Evolutionary conservation across 2,888 invertebrate species (phyloP).

Genomic region (Priocnemis perturbator): DNA sequence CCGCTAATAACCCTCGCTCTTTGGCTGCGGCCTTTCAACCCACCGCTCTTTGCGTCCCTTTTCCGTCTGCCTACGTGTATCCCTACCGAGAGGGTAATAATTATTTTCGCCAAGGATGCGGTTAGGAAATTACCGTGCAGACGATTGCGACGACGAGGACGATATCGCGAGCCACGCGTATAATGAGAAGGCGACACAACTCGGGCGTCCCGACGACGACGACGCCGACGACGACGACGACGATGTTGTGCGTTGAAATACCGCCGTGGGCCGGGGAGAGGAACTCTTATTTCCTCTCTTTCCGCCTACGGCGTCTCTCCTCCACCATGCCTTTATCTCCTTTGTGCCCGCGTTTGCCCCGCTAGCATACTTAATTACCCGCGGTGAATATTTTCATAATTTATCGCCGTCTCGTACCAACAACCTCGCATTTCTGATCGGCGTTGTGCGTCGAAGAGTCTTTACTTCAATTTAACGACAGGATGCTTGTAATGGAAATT

Average conservation of each 20-base stretch:
- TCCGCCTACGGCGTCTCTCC: slow-evolving; percentile 1
- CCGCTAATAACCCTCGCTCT: slow-evolving; percentile 62
- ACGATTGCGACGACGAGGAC: slow-evolving; percentile 23
- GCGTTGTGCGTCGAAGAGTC: no score
- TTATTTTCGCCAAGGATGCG: slow-evolving; percentile 56
- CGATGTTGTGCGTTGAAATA: slow-evolving; percentile 38
- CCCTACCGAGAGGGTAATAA: slow-evolving; percentile 53
- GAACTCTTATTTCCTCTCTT: slow-evolving; percentile 30
- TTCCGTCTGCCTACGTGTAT: neutral
- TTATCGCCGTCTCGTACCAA: no score
- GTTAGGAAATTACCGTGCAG: slow-evolving; percentile 61
- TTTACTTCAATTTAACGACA: no score
- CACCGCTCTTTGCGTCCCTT: no score
- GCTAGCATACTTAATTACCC: slow-evolving; percentile 1
- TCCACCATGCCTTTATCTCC: slow-evolving; percentile 12
- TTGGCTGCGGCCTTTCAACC: slow-evolving; percentile 9
- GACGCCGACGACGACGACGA: no score
- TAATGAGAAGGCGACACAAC: slow-evolving; percentile 36
- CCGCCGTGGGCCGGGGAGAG: slow-evolving; percentile 11
- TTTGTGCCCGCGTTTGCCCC: neutral
- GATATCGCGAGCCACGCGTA: neutral
- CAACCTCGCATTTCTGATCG: no score
- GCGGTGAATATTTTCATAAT: slow-evolving; percentile 11
- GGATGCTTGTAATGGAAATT: no score
- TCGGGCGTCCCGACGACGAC: slow-evolving; percentile 21